phyloP scores from a whole-genome alignment of 2,113 vertebrate species.

The Salvelinus fontinalis region DNA sequence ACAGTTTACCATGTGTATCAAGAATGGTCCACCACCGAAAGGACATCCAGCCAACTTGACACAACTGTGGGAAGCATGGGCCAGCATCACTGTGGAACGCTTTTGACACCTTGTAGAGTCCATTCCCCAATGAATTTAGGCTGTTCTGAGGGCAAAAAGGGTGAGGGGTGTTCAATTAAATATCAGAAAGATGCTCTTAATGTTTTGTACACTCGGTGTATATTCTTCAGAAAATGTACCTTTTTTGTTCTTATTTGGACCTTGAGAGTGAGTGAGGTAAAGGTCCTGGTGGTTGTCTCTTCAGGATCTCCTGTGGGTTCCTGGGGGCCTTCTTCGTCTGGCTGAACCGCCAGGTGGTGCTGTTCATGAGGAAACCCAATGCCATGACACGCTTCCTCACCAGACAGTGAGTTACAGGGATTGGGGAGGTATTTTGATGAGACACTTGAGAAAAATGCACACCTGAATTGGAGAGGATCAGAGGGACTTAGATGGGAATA shows the following conservation, averaged over 20 bases:
- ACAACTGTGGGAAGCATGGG: too few species aligned
- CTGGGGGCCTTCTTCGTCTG: conserved; percentile 93
- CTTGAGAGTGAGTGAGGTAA: not conserved
- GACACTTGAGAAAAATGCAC: not conserved
- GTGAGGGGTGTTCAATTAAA: too few species aligned
- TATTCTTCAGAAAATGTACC: not conserved
- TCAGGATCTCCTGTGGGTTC: conserved; percentile 84
- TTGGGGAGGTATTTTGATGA: not conserved
- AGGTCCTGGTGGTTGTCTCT: conserved; percentile 1
- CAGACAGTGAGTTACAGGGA: conserved; percentile 82
- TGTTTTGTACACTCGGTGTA: too few species aligned
- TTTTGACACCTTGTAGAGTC: too few species aligned
- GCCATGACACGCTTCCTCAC: conserved; percentile 86
- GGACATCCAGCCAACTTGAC: too few species aligned
- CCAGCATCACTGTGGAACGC: too few species aligned
- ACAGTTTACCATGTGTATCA: too few species aligned
- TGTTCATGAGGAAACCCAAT: conserved; percentile 82
- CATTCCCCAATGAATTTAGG: too few species aligned
- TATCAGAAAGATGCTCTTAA: too few species aligned
- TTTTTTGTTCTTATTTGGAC: not conserved
- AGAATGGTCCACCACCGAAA: too few species aligned
- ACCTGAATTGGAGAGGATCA: not conserved
- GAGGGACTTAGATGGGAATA: too few species aligned
- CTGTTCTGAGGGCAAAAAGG: too few species aligned
- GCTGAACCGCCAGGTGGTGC: conserved; percentile 89